phyloP scores from a whole-genome alignment of 2,797 vertebrate genomes.

The Phyllotis vaccarum region DNA sequence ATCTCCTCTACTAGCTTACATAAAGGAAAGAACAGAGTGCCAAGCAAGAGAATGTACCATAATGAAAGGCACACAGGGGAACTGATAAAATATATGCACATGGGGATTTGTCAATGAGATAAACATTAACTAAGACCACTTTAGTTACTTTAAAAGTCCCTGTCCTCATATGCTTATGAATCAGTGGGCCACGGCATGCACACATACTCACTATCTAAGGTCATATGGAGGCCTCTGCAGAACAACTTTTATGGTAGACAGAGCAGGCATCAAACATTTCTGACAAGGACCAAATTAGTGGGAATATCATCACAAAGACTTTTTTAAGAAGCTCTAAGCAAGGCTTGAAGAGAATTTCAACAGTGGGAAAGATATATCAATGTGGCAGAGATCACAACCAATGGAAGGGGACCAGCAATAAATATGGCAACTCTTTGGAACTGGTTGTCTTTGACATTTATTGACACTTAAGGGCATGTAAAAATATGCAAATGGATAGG shows the following conservation, averaged over 20 bases:
- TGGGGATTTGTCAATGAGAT: neutral
- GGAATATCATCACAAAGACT: conserved; percentile 11
- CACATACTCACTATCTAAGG: neutral
- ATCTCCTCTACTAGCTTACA: neutral
- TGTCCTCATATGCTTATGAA: neutral
- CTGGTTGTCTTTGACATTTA: conserved; percentile 6
- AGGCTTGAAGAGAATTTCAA: conserved; percentile 50
- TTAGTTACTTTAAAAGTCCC: neutral
- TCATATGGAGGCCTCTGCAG: neutral
- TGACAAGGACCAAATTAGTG: neutral
- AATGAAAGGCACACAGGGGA: neutral
- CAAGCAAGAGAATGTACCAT: neutral
- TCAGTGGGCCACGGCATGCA: too few relatives aligned
- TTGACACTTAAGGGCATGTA: neutral
- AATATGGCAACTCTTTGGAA: neutral
- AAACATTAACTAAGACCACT: neutral
- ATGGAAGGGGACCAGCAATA: neutral
- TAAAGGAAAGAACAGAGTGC: neutral
- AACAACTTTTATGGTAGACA: neutral
- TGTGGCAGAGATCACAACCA: neutral
- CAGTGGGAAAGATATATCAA: neutral
- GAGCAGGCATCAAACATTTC: neutral
- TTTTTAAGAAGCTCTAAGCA: conserved; percentile 5
- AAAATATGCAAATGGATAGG: neutral
- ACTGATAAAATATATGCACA: neutral